Percentiles rank a stretch among this genome's conserved stretches.
Conservation (phyloP, 2,888 invertebrate species). For the Dendrolimus pini region DNA sequence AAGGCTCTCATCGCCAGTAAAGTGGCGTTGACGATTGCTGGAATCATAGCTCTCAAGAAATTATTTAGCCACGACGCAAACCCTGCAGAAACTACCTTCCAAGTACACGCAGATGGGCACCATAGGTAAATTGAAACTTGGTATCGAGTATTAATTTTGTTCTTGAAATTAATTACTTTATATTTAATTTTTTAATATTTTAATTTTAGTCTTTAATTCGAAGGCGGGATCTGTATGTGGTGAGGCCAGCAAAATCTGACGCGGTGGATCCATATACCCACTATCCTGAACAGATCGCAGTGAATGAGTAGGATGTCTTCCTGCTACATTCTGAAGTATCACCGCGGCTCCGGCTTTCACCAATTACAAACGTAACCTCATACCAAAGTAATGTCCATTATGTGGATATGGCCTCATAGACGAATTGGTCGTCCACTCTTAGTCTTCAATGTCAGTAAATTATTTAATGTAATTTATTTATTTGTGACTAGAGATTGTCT, state of each 20-base stretch:
- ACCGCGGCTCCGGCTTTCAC: conserved; percentile 26
- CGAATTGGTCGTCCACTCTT: conserved; percentile 49
- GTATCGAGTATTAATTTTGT: neutral
- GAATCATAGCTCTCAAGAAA: conserved; percentile 83
- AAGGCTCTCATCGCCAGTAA: conserved; percentile 85
- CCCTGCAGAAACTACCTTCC: conserved; percentile 79
- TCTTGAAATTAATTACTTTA: conserved; percentile 5
- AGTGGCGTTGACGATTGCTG: conserved; percentile 83
- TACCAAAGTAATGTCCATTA: conserved; percentile 64
- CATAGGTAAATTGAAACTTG: conserved; percentile 61
- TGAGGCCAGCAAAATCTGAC: conserved; percentile 74
- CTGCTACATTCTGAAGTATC: conserved; percentile 9
- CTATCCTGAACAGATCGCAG: conserved; percentile 67
- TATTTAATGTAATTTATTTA: conserved; percentile 74
- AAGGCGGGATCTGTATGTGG: conserved; percentile 79
- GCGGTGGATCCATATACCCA: conserved; percentile 75
- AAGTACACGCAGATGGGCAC: conserved; percentile 82
- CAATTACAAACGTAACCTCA: conserved; percentile 56
- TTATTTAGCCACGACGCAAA: conserved; percentile 81
- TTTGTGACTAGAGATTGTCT: conserved; percentile 65
- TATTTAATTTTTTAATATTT: conserved; percentile 46
- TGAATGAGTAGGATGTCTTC: conserved; percentile 35
- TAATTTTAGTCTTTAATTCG: conserved; percentile 75
- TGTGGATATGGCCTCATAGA: conserved; percentile 46
- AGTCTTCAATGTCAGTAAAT: conserved; percentile 71